Evolutionary conservation across 2,113 vertebrate species (phyloP), one percentile per base, ranked within the genome.

Genomic region (Cephalopholis sonnerati): DNA sequence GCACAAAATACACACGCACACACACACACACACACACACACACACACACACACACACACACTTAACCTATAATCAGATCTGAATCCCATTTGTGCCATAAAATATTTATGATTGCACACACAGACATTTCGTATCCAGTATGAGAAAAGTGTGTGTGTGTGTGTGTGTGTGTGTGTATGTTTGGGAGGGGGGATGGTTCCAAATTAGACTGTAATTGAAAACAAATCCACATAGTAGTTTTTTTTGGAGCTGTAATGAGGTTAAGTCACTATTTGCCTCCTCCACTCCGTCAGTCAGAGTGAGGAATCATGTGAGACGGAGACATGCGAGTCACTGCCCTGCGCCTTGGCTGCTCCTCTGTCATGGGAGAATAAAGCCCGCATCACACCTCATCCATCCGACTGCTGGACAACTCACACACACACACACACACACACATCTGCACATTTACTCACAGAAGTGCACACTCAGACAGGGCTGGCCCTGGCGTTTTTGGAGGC

Each of bases 311-410:
- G 84, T 89, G 89, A 82, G 85, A 82, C 46, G 32, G 68, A 87
- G 86, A 77, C 87, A 12, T 74, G 77, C 8, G 51, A 64, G 78
- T 69, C 18, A n/a, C 72, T 68, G 77, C 77, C 27, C 55, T 44
- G 78, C 36, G 20, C 17, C 20, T 68, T 72, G 81, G 76, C 81
- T 79, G 85, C 72, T 87, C 51, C 63, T 72, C 81, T 67, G 77
- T 79, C 89, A 81, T 32, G 65, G 79, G 72, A 87, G 83, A 84
- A 81, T 74, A 81, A 86, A 87, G 87, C 74, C 77, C 70, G n/a
- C 48, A 75, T 91, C 88, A 74, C 89, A 90, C 90, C 74, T 93
- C 86, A 87, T 91, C 85, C 69, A 79, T 89, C 77, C 77, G 29
- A 24, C 69, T 11, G 39, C 76, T 79, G 63, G 57, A 76, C 51